These are phyloP conservation scores for Lipotes vexillifer DNA, from an alignment of 2,113 vertebrate genomes.

Conservation along the genomic window DNA sequence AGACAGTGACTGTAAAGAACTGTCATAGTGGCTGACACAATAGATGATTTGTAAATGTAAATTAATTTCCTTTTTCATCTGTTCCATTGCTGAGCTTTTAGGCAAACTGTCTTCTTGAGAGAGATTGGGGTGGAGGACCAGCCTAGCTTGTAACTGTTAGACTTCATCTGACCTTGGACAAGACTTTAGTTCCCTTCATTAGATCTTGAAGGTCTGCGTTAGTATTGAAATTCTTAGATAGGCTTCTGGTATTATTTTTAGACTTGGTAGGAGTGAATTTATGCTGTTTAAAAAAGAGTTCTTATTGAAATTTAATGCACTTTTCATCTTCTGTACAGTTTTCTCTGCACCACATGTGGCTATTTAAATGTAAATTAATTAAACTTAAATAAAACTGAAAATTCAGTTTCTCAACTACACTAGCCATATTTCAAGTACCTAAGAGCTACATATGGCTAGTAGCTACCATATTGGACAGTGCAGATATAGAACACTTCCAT, in stretches of 20 bases:
- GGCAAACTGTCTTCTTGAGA: background rate
- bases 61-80: background rate
- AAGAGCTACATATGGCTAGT: background rate
- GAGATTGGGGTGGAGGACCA: background rate
- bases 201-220: background rate
- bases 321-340: background rate
- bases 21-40: background rate
- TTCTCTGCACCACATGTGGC: background rate
- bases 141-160: background rate
- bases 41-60: constrained; percentile 2
- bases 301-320: background rate
- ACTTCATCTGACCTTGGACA: background rate
- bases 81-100: background rate
- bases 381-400: background rate
- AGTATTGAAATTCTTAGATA: background rate
- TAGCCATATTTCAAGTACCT: background rate
- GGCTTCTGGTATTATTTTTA: background rate
- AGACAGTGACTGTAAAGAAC: background rate
- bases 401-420: background rate
- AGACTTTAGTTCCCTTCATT: background rate
- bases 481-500: background rate
- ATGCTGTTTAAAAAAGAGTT: background rate
- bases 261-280: background rate
- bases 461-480: background rate
- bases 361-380: constrained; percentile 4